These are phyloP conservation scores for Netelia melanura DNA, from an alignment of 2,888 invertebrate genomes.

Conservation along the genomic window DNA sequence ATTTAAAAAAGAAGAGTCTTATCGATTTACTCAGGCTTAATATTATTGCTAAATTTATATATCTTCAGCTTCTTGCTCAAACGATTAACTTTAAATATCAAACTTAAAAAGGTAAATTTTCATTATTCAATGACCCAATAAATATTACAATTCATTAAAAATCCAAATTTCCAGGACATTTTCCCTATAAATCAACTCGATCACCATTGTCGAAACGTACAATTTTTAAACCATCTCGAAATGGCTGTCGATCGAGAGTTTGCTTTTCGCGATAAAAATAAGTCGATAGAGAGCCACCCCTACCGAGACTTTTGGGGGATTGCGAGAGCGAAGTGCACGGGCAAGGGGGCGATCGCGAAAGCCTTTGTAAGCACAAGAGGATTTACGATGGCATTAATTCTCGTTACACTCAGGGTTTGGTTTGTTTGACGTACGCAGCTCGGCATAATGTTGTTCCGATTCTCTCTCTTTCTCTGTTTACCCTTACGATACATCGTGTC, in stretches of 20 bases:
- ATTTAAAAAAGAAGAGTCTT: no score
- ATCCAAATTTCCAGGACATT: no score
- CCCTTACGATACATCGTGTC: not conserved
- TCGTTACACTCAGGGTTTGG: slow-evolving; percentile 52
- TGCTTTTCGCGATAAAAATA: slow-evolving; percentile 54
- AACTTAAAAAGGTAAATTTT: no score
- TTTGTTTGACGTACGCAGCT: slow-evolving; percentile 71
- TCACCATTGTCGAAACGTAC: not conserved
- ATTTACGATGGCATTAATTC: slow-evolving; percentile 69
- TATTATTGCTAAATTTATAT: no score
- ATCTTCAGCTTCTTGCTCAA: no score
- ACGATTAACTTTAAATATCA: no score
- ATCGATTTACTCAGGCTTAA: no score
- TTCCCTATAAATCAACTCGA: not conserved
- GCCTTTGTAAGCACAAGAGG: slow-evolving; percentile 24
- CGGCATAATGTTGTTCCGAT: slow-evolving; percentile 69
- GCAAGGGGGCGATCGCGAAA: slow-evolving; percentile 37
- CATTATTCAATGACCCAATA: no score
- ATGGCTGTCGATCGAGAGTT: slow-evolving; percentile 21
- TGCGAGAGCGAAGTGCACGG: slow-evolving; percentile 17
- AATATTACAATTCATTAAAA: no score
- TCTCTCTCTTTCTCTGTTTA: slow-evolving; percentile 14
- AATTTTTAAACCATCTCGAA: slow-evolving; percentile 8
- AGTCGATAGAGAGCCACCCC: slow-evolving; percentile 41
- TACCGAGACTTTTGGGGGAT: slow-evolving; percentile 40